These are phyloP conservation scores for Lipophrys pholis DNA, from an alignment of 2,113 vertebrate species.

Conservation along the genomic window DNA sequence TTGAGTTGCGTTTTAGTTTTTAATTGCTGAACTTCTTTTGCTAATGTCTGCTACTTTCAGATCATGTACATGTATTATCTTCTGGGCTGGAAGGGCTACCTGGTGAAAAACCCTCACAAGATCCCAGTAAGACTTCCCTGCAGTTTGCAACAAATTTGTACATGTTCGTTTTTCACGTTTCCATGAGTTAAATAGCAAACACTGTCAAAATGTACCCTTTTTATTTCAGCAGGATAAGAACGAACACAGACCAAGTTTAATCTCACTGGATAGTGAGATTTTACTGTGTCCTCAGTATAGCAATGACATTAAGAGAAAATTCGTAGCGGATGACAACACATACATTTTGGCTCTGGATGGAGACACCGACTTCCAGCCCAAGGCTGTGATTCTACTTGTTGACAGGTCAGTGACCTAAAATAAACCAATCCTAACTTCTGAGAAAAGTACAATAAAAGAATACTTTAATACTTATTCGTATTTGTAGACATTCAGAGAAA, in stretches of 20 bases:
- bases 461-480: background rate
- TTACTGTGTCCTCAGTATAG: conserved; percentile 69
- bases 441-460: too few species aligned
- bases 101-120: conserved; percentile 81
- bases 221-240: conserved; percentile 67
- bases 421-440: background rate
- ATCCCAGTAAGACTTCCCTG: conserved; percentile 64
- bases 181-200: background rate
- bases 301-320: conserved; percentile 78
- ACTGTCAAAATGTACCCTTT: background rate
- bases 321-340: conserved; percentile 81
- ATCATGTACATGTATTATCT: conserved; percentile 89
- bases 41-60: conserved; percentile 62
- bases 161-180: background rate
- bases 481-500: background rate
- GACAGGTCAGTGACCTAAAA: conserved; percentile 70
- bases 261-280: conserved; percentile 76
- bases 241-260: conserved; percentile 70
- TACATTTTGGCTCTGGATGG: conserved; percentile 87
- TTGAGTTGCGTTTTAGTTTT: too few species aligned
- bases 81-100: conserved; percentile 86
- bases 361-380: conserved; percentile 87
- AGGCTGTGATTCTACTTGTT: conserved; percentile 83
- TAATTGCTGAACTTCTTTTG: too few species aligned
- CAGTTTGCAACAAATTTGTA: background rate